phyloP scores from a whole-genome alignment of 1,140 invertebrate genomes.

The Drosophila nikananu region DNA sequence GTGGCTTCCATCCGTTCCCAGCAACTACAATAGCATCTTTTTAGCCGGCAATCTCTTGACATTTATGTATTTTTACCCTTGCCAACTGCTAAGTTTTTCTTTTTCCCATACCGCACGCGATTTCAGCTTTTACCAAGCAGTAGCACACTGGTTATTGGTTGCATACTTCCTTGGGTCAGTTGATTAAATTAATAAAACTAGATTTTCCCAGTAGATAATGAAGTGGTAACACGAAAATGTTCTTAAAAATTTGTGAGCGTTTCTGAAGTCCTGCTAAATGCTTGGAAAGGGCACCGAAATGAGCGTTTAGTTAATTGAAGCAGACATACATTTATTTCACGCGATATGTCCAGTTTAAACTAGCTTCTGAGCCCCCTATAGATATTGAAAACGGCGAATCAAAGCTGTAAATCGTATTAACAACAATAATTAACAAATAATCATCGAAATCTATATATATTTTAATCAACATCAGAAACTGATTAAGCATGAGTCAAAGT shows the following conservation, averaged over 20 bases:
- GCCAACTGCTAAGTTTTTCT: slow-evolving; percentile 29
- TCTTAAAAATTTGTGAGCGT: not conserved
- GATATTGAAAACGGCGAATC: not conserved
- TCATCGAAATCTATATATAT: slow-evolving; percentile 1
- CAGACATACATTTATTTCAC: not conserved
- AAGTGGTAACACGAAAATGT: not conserved
- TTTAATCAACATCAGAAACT: slow-evolving; percentile 32
- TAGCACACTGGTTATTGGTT: not conserved
- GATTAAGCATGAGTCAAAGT: slow-evolving; percentile 79
- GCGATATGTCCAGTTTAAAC: not conserved
- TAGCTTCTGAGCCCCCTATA: too few relatives aligned
- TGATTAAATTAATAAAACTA: not conserved
- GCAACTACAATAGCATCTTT: slow-evolving; percentile 16
- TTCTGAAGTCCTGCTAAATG: not conserved
- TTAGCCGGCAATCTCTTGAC: slow-evolving; percentile 31
- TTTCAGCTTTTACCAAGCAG: not conserved
- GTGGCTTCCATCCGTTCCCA: slow-evolving; percentile 32
- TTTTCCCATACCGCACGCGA: not conserved
- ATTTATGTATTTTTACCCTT: slow-evolving; percentile 28
- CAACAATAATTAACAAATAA: slow-evolving; percentile 4
- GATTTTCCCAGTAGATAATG: not conserved
- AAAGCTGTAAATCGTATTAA: slow-evolving; percentile 14
- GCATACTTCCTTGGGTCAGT: slow-evolving; percentile 12
- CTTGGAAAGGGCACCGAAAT: not conserved
- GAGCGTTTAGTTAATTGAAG: not conserved